Percentiles rank a stretch among this genome's conserved stretches.
These are phyloP conservation scores for Amblyteles armatorius DNA, from an alignment of 2,888 invertebrate genomes.

Conservation along the genomic window DNA sequence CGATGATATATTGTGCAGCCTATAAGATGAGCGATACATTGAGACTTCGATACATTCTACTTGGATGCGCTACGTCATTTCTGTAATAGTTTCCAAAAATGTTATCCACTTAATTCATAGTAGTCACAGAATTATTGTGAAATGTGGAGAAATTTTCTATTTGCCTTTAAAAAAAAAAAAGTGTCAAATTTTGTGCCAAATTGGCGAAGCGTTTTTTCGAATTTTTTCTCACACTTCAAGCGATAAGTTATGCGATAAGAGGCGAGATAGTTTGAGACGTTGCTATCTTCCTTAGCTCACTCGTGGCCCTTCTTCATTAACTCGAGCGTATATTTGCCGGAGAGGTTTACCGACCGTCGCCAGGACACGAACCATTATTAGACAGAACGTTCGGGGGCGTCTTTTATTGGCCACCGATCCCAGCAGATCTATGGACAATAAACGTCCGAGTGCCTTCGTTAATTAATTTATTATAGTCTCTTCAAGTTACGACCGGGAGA, in stretches of 20 bases:
- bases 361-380: conserved; percentile 42
- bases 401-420: conserved; percentile 62
- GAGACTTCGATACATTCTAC: too few species aligned
- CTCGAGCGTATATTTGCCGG: conserved; percentile 53
- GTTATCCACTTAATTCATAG: too few species aligned
- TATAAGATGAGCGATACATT: too few species aligned
- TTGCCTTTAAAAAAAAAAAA: background rate
- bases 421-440: conserved; percentile 64
- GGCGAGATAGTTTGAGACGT: background rate
- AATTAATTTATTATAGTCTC: conserved; percentile 67
- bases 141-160: too few species aligned
- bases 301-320: conserved; percentile 57
- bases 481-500: background rate
- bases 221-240: background rate
- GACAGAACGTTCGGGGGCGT: conserved; percentile 37
- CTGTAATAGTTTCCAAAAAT: too few species aligned
- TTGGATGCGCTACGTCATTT: too few species aligned
- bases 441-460: conserved; percentile 64
- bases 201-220: too few species aligned
- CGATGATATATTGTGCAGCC: too few species aligned
- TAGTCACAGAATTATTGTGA: too few species aligned
- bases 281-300: background rate
- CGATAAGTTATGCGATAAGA: background rate
- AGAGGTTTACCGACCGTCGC: conserved; percentile 58
- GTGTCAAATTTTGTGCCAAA: background rate